phyloP scores from a whole-genome alignment of 2,888 invertebrate species.

The Stegana nigrithorax region DNA sequence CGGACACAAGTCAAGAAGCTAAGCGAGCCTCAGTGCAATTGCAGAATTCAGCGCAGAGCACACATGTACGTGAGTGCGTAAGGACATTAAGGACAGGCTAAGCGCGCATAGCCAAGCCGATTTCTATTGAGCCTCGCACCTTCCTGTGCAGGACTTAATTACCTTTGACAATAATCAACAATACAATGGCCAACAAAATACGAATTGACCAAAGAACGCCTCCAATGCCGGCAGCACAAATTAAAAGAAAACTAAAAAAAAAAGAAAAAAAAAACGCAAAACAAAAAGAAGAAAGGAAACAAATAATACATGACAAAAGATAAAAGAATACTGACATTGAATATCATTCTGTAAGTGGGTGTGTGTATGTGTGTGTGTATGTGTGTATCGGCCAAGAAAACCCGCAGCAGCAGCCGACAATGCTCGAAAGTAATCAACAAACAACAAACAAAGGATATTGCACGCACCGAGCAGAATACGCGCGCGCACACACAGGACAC shows the following conservation, averaged over 20 bases:
- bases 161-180: constrained; percentile 47
- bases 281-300: neutral
- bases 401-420: constrained; percentile 34
- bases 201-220: constrained; percentile 9
- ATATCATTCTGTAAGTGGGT: too few species aligned
- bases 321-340: too few species aligned
- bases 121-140: constrained; percentile 1
- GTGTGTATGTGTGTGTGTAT: too few species aligned
- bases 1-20: too few species aligned
- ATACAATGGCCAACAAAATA: too few species aligned
- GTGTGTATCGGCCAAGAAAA: too few species aligned
- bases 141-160: constrained; percentile 39
- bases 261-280: neutral
- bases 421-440: too few species aligned
- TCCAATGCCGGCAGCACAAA: constrained; percentile 18
- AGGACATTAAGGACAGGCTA: neutral
- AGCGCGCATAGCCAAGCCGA: neutral
- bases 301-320: too few species aligned
- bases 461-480: too few species aligned
- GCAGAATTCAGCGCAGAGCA: neutral
- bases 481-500: neutral
- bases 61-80: too few species aligned
- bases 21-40: too few species aligned
- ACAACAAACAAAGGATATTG: neutral
- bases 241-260: constrained; percentile 41